Evolutionary conservation across 2,888 invertebrate genomes (phyloP).

Genomic region (Cephus pygmeus): DNA sequence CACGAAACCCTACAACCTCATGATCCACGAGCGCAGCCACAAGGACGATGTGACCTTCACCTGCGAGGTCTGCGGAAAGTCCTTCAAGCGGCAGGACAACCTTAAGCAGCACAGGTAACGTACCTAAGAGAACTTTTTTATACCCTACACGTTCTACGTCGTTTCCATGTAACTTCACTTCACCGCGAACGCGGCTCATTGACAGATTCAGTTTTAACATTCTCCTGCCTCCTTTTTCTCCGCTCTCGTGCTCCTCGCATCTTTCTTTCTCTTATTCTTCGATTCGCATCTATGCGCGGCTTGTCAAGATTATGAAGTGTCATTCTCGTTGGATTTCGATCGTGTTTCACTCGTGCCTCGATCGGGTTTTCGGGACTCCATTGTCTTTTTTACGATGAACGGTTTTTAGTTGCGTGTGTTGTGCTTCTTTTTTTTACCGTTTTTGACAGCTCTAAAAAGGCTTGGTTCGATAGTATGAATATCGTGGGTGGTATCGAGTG

Average conservation of each 20-base stretch:
- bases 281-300: not conserved
- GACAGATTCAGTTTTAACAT: not conserved
- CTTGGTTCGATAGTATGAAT: not conserved
- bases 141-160: not conserved
- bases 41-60: conserved; percentile 97
- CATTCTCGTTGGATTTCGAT: not conserved
- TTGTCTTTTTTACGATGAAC: not conserved
- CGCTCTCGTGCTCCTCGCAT: not conserved
- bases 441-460: not conserved
- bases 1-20: conserved; percentile 96
- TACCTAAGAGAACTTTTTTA: conserved; percentile 7
- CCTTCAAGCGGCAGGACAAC: conserved; percentile 95
- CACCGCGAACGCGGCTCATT: not conserved
- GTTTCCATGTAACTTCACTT: not conserved
- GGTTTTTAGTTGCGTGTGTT: not conserved
- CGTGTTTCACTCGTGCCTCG: not conserved
- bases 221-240: not conserved
- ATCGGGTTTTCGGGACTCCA: not conserved
- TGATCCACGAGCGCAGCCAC: conserved; percentile 97
- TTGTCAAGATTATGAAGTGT: conserved; percentile 2
- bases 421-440: not conserved
- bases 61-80: conserved; percentile 96
- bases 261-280: not conserved
- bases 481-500: not conserved
- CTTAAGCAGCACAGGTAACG: conserved; percentile 86